Base-by-base conservation (phyloP, 2,113 vertebrate genomes). In the Progne subis region DNA sequence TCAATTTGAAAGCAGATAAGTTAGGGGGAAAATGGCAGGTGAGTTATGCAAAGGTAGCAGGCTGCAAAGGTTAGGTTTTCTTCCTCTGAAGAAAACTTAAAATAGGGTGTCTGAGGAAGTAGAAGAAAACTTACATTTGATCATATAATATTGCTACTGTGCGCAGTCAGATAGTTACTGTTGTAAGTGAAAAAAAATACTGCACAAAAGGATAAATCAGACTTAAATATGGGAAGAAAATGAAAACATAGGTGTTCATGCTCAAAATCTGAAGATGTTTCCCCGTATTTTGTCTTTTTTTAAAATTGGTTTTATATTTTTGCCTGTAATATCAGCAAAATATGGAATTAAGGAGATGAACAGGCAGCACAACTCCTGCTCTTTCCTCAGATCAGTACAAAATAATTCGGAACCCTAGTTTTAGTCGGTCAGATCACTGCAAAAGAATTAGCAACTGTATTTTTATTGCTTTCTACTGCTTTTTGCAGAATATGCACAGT, bases 171-270 rank as follows among this genome's bases (percentile, higher is more conserved):
- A 39, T 79, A 82, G 74, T 92, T 94, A 72, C 31, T 87, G 77
- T 44, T 85, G 5, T 85, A 85, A 95, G 24, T 92, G 82, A 88
- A 94, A 89, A 95, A 88, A 15, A 82, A 69, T 68, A 82, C 67
- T 65, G 34, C 32, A 59, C 53, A 92, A 79, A 93, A 90, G 59
- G 82, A 77, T 74, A 85, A 82, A 80, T 92, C 84, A 91, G 82
- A 91, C 39, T 13, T 67, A 70, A 55, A 39, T 74, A 47, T 85
- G 63, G 75, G 47, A 87, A 95, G 20, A 89, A 92, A 89, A 87
- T 79, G 16, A 80, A 92, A 95, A 49, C 53, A 43, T 14, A 72
- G 43, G 29, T 7, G 2, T 76, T 94, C 49, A n/a, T 59, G 53
- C 14, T 78, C 39, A 77, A 72, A 92, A 86, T 67, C 64, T 32